Evolutionary conservation across 2,888 invertebrate species (phyloP).

Genomic region (Acanthosepion pharaonis): DNA sequence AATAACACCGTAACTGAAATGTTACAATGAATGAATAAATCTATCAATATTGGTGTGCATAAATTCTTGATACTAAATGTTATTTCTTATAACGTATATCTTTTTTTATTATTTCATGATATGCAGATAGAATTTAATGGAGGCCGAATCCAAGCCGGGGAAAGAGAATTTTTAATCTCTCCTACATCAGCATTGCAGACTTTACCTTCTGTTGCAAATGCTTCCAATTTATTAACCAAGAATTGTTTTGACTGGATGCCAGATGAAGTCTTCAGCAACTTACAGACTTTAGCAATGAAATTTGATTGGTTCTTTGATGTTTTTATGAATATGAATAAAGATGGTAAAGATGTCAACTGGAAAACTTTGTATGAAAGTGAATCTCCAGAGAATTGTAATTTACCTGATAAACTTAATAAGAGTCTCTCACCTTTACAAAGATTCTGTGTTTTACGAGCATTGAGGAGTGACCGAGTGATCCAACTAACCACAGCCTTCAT

Average conservation of each 20-base stretch:
- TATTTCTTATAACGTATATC: neutral
- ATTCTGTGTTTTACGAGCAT: conserved; percentile 72
- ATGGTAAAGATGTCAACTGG: conserved; percentile 75
- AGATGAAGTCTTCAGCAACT: conserved; percentile 74
- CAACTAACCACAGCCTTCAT: conserved; percentile 71
- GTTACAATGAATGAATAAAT: no score
- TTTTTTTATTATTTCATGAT: neutral
- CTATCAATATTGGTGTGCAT: neutral
- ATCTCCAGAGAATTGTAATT: conserved; percentile 66
- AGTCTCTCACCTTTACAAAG: conserved; percentile 72
- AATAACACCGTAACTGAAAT: no score
- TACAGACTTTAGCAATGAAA: conserved; percentile 73
- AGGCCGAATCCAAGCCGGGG: conserved; percentile 69
- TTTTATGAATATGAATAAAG: conserved; percentile 74
- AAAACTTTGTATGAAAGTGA: conserved; percentile 73
- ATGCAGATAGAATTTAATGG: conserved; percentile 44
- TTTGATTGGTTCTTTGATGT: conserved; percentile 75
- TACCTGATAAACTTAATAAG: conserved; percentile 71
- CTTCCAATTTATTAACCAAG: neutral
- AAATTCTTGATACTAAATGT: neutral
- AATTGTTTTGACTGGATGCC: conserved; percentile 74
- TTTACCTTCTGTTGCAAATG: conserved; percentile 63
- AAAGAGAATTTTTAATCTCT: conserved; percentile 73
- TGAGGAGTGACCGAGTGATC: conserved; percentile 72
- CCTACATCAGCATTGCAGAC: conserved; percentile 71